Evolutionary conservation across 2,113 vertebrate species (phyloP).

Genomic region (Cyprinodon variegatus): DNA sequence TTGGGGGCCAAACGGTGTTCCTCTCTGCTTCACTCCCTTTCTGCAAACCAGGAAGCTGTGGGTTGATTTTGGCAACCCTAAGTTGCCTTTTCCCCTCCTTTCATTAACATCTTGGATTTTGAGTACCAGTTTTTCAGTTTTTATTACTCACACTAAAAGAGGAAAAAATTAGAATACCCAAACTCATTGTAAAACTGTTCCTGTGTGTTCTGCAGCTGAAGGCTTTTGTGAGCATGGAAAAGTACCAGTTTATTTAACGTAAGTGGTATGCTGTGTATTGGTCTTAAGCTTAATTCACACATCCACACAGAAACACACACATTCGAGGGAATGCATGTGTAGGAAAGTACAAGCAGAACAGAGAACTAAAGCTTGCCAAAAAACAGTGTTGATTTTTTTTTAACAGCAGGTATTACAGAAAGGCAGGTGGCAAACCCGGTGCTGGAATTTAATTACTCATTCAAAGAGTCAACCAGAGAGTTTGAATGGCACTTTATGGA

Average conservation of each 20-base stretch:
- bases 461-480: conserved; percentile 49
- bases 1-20: conserved; percentile 72
- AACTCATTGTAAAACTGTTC: conserved; percentile 85
- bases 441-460: conserved; percentile 46
- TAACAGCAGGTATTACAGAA: conserved; percentile 39
- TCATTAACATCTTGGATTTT: conserved; percentile 87
- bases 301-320: conserved; percentile 10
- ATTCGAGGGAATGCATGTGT: conserved; percentile 6
- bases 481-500: conserved; percentile 21
- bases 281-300: conserved; percentile 17
- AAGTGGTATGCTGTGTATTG: conserved; percentile 35
- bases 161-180: conserved; percentile 82
- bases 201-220: conserved; percentile 62
- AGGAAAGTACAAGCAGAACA: conserved; percentile 24
- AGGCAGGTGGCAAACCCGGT: conserved; percentile 52
- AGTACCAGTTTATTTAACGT: conserved; percentile 24
- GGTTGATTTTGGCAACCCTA: conserved; percentile 89
- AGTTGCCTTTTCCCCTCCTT: conserved; percentile 69
- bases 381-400: not conserved
- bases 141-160: conserved; percentile 82
- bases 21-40: conserved; percentile 77
- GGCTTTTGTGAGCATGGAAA: conserved; percentile 43
- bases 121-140: conserved; percentile 84
- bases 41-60: conserved; percentile 88
- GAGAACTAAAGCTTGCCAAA: conserved; percentile 45